These are phyloP conservation scores for Paralichthys olivaceus DNA, from an alignment of 2,113 vertebrate genomes.

Conservation along the genomic window DNA sequence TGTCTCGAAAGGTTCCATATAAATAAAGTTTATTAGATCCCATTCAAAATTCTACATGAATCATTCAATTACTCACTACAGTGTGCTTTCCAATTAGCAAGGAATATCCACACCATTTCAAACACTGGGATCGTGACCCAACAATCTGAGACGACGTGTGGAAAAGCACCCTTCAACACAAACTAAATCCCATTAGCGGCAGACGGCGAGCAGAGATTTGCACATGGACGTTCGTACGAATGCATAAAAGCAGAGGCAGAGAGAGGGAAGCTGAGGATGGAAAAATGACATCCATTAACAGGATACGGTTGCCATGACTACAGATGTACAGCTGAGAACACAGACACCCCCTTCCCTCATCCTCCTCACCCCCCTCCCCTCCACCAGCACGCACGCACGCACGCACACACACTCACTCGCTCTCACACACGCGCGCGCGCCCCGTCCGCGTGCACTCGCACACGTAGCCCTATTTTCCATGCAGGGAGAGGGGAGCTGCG, in stretches of 20 bases:
- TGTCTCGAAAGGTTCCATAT: no score
- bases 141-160: background rate
- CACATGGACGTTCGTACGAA: conserved; percentile 33
- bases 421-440: background rate
- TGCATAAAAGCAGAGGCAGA: conserved; percentile 49
- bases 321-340: conserved; percentile 83
- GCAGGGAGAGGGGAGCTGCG: conserved; percentile 54
- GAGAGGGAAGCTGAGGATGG: conserved; percentile 63
- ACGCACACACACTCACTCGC: conserved; percentile 13
- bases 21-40: background rate
- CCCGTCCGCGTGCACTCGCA: background rate
- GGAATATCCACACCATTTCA: background rate
- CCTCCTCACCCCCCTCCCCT: conserved; percentile 29
- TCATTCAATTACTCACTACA: background rate
- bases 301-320: conserved; percentile 85
- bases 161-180: conserved; percentile 2
- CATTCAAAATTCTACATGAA: background rate
- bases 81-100: background rate
- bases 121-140: background rate
- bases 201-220: conserved; percentile 22
- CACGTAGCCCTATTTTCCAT: conserved; percentile 31
- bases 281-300: conserved; percentile 83
- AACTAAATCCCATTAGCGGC: conserved; percentile 4
- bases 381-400: conserved; percentile 47
- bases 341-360: conserved; percentile 53